Evolutionary conservation across 2,888 invertebrate species (phyloP).

Genomic region (Mellilla xanthometata): DNA sequence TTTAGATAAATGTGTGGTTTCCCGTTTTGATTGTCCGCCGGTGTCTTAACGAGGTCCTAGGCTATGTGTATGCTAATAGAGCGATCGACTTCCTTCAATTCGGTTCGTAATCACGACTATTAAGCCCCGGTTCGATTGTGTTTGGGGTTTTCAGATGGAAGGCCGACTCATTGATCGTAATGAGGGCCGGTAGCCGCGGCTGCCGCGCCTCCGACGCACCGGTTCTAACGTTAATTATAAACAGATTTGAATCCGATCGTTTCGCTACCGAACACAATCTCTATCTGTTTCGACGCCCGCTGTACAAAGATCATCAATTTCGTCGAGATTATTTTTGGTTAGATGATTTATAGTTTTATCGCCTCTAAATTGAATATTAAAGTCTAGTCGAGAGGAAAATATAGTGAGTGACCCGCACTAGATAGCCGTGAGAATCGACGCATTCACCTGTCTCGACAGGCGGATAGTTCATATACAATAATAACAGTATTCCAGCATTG

Average conservation of each 20-base stretch:
- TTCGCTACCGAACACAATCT: slow-evolving; percentile 67
- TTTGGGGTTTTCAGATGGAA: slow-evolving; percentile 61
- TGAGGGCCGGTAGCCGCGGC: slow-evolving; percentile 59
- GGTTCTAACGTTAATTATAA: slow-evolving; percentile 75
- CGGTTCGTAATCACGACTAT: slow-evolving; percentile 59
- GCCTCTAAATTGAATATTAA: slow-evolving; percentile 50
- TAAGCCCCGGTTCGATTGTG: slow-evolving; percentile 53
- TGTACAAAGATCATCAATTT: slow-evolving; percentile 60
- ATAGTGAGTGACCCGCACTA: slow-evolving; percentile 11
- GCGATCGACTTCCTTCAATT: slow-evolving; percentile 55
- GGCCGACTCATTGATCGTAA: slow-evolving; percentile 78
- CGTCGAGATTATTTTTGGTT: slow-evolving; percentile 60
- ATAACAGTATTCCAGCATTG: slow-evolving; percentile 7
- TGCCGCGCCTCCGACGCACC: slow-evolving; percentile 51
- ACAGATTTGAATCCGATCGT: slow-evolving; percentile 72
- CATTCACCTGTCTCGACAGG: slow-evolving; percentile 10
- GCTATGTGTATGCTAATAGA: slow-evolving; percentile 47
- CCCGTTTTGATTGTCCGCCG: slow-evolving; percentile 35
- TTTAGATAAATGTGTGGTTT: slow-evolving; percentile 31
- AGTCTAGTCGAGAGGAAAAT: slow-evolving; percentile 35
- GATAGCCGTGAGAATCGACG: slow-evolving; percentile 20
- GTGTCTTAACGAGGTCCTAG: slow-evolving; percentile 35
- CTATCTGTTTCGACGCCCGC: slow-evolving; percentile 61
- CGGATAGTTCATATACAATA: slow-evolving; percentile 19
- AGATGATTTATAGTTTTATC: slow-evolving; percentile 62